Percentiles rank a stretch among this genome's conserved stretches.
Conservation (phyloP, 2,797 vertebrate species). For the Atherinosoma microstoma region DNA sequence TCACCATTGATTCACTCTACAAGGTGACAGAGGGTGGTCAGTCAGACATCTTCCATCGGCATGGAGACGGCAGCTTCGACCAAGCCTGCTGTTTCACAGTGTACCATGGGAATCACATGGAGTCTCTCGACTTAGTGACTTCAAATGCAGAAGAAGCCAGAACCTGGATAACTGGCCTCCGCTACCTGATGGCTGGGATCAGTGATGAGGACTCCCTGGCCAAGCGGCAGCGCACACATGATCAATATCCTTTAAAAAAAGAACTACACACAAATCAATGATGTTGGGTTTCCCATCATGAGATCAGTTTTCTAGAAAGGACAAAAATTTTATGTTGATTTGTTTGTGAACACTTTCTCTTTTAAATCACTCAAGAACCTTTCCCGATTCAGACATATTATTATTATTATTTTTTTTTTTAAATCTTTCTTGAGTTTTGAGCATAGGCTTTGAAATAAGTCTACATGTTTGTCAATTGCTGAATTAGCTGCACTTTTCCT, state of each 20-base stretch:
- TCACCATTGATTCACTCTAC: slow-evolving; percentile 97
- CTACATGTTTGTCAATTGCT: not conserved
- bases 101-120: slow-evolving; percentile 98
- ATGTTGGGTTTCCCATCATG: not conserved
- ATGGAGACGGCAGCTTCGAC: slow-evolving; percentile 91
- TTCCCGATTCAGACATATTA: not conserved
- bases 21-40: slow-evolving; percentile 96
- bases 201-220: slow-evolving; percentile 96
- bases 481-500: not conserved
- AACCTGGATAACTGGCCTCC: slow-evolving; percentile 96
- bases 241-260: slow-evolving; percentile 93
- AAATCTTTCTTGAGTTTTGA: not conserved
- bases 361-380: not conserved
- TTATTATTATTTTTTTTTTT: slow-evolving; percentile 1
- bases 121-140: slow-evolving; percentile 94
- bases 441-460: not conserved
- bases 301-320: not conserved
- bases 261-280: not conserved
- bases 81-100: slow-evolving; percentile 95
- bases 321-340: not conserved
- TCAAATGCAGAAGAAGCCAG: slow-evolving; percentile 95
- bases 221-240: slow-evolving; percentile 92
- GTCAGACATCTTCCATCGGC: slow-evolving; percentile 94
- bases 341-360: not conserved
- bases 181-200: slow-evolving; percentile 97